phyloP scores from a whole-genome alignment of 2,797 vertebrate species.

The Ctenochaetus hawaiiensis region DNA sequence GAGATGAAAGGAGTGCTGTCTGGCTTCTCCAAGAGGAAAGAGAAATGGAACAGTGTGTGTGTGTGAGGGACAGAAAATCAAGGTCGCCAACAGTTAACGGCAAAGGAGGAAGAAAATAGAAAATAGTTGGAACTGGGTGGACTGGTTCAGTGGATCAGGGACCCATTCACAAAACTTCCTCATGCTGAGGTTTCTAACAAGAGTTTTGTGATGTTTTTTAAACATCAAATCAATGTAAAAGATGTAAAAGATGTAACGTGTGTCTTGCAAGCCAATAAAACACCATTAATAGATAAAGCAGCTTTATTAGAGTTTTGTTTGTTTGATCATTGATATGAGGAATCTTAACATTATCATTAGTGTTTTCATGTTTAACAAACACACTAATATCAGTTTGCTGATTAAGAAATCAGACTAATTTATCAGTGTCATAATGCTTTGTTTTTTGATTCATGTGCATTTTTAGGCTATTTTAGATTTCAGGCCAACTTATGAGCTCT shows the following conservation, averaged over 20 bases:
- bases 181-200: neutral
- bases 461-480: neutral
- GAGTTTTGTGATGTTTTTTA: neutral
- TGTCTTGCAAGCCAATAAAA: neutral
- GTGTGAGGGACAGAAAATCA: slow-evolving; percentile 39
- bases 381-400: neutral
- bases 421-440: neutral
- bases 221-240: neutral
- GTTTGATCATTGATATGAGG: neutral
- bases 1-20: slow-evolving; percentile 74
- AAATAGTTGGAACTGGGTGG: slow-evolving; percentile 61
- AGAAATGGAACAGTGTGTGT: slow-evolving; percentile 38
- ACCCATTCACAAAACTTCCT: slow-evolving; percentile 47
- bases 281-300: neutral
- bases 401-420: neutral
- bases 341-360: neutral
- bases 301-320: neutral
- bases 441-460: neutral
- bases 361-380: neutral
- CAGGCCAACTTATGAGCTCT: neutral
- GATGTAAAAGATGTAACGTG: neutral
- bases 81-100: slow-evolving; percentile 54
- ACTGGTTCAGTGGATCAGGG: slow-evolving; percentile 48
- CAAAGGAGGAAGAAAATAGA: slow-evolving; percentile 45
- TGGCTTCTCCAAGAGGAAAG: slow-evolving; percentile 49